Evolutionary conservation across 2,888 invertebrate species (phyloP).

Genomic region (Tribolium freemani): DNA sequence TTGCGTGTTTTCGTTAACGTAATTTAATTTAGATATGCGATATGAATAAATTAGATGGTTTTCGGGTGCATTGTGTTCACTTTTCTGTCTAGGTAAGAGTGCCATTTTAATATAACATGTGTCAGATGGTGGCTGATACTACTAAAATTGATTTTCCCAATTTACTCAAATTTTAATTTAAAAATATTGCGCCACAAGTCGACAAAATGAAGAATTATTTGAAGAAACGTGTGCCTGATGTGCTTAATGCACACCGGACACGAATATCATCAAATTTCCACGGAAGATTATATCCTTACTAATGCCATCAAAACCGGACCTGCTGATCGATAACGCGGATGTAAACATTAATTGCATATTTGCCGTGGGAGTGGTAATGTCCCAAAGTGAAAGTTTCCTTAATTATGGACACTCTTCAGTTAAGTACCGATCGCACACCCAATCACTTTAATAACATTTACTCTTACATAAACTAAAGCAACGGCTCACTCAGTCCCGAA

Average conservation of each 20-base stretch:
- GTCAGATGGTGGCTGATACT: neutral
- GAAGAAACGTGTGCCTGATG: no score
- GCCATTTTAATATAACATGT: neutral
- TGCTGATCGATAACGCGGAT: constrained; percentile 36
- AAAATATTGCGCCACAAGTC: neutral
- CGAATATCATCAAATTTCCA: no score
- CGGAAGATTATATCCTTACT: constrained; percentile 17
- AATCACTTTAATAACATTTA: neutral
- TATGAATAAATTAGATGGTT: constrained; percentile 12
- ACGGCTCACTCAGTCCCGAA: neutral
- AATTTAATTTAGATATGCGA: constrained; percentile 4
- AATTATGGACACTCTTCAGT: constrained; percentile 28
- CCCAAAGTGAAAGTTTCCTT: constrained; percentile 36
- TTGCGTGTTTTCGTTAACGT: constrained; percentile 7
- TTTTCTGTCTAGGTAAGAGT: neutral
- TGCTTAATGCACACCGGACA: no score
- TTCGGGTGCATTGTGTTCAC: neutral
- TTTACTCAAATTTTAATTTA: constrained; percentile 8
- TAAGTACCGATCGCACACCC: constrained; percentile 1
- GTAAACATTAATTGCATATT: constrained; percentile 36
- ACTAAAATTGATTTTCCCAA: neutral
- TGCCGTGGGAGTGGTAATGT: constrained; percentile 30
- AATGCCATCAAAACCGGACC: constrained; percentile 34
- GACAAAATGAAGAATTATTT: no score
- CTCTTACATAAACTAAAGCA: neutral